Conservation (phyloP, 2,888 invertebrate genomes). For the Lepidocyrtinus sp. region DNA sequence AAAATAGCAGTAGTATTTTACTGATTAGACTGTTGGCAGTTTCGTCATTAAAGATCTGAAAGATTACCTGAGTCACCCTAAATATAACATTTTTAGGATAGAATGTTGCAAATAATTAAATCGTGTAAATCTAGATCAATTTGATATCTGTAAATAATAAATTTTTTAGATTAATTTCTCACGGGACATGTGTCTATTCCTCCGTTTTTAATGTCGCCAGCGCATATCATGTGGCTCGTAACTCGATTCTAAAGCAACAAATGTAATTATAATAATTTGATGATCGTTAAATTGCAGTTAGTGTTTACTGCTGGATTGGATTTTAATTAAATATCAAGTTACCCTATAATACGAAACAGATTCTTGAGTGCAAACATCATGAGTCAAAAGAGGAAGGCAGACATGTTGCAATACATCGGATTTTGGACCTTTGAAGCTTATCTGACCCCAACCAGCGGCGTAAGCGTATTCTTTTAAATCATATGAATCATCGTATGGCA, state of each 20-base stretch:
- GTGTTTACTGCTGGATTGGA: no score
- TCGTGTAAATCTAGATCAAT: not conserved
- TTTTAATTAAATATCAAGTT: no score
- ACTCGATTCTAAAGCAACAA: no score
- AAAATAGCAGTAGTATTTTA: no score
- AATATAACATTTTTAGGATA: no score
- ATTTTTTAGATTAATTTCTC: constrained; percentile 1
- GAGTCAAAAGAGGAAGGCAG: constrained; percentile 39
- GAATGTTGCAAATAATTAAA: constrained; percentile 8
- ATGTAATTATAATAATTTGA: no score
- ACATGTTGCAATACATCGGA: constrained; percentile 45
- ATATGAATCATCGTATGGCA: constrained; percentile 32
- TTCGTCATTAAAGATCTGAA: not conserved
- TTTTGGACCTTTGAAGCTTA: constrained; percentile 41
- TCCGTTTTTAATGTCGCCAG: constrained; percentile 53
- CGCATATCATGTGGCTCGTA: constrained; percentile 63
- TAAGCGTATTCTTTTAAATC: constrained; percentile 34
- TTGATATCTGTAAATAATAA: constrained; percentile 12
- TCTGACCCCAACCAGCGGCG: constrained; percentile 59
- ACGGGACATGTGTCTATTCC: constrained; percentile 48
- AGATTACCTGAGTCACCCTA: constrained; percentile 42
- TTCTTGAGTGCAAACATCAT: constrained; percentile 35
- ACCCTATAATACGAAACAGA: constrained; percentile 44
- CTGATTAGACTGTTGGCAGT: no score
- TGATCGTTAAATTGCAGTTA: no score